Conservation (phyloP, 2,113 vertebrate genomes). For the Hassar affinis region DNA sequence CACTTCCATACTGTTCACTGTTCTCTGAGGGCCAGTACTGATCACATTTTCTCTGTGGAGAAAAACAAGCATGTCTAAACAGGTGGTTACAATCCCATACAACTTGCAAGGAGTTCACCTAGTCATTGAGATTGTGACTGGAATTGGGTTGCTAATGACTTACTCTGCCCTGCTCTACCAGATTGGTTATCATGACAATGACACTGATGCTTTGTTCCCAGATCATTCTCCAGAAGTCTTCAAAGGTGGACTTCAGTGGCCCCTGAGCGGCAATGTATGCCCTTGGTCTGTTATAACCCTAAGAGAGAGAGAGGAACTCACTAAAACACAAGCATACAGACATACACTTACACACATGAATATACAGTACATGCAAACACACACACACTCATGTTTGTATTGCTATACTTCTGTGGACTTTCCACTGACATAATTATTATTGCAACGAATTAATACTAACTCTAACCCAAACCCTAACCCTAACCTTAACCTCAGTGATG, state of each 20-base stretch:
- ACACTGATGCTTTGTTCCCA: slow-evolving; percentile 97
- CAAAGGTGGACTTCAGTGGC: slow-evolving; percentile 96
- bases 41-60: slow-evolving; percentile 90
- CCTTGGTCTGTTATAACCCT: slow-evolving; percentile 96
- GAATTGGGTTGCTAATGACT: slow-evolving; percentile 54
- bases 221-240: slow-evolving; percentile 99
- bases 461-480: too few relatives aligned
- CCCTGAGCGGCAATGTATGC: slow-evolving; percentile 98
- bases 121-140: too few relatives aligned
- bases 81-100: not conserved
- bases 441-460: too few relatives aligned
- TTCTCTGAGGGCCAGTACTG: slow-evolving; percentile 98
- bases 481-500: too few relatives aligned
- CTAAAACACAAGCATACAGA: not conserved
- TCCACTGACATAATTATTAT: too few relatives aligned
- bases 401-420: too few relatives aligned
- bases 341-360: not conserved
- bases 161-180: slow-evolving; percentile 98
- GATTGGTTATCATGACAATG: slow-evolving; percentile 98
- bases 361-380: not conserved
- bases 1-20: slow-evolving; percentile 93
- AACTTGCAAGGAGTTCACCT: not conserved
- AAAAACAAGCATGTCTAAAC: slow-evolving; percentile 3
- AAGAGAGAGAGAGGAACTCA: slow-evolving; percentile 51
- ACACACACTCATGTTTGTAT: too few relatives aligned